These are phyloP conservation scores for Drosophila suzukii DNA, from an alignment of 1,140 invertebrate species.

Conservation along the genomic window DNA sequence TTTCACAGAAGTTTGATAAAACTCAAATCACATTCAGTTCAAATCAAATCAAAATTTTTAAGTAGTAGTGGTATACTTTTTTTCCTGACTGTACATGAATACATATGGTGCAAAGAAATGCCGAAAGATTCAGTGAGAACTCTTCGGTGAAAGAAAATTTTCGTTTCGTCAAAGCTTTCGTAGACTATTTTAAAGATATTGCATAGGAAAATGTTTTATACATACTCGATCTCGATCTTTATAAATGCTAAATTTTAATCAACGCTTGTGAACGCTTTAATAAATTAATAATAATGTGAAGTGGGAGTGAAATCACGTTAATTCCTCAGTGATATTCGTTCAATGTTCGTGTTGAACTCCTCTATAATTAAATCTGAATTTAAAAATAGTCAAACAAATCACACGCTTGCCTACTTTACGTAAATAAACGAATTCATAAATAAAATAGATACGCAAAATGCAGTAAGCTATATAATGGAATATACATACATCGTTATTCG, in stretches of 20 bases:
- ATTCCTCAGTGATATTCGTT: neutral
- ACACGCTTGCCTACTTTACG: conserved; percentile 4
- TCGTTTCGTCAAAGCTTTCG: conserved; percentile 16
- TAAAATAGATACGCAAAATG: conserved; percentile 5
- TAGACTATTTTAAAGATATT: conserved; percentile 10
- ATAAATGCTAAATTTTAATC: neutral
- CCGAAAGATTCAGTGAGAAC: conserved; percentile 23
- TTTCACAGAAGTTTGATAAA: no score
- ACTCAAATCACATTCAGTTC: no score
- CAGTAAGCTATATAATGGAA: conserved; percentile 1
- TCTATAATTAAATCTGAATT: conserved; percentile 1
- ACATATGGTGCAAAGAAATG: conserved; percentile 8
- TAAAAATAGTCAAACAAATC: conserved; percentile 6
- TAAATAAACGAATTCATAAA: conserved; percentile 29
- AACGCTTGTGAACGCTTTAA: neutral
- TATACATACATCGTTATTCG: neutral
- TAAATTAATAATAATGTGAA: conserved; percentile 1
- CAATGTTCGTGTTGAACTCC: conserved; percentile 5
- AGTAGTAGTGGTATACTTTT: no score
- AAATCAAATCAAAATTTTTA: no score
- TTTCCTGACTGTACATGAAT: neutral
- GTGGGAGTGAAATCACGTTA: neutral
- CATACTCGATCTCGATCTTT: neutral
- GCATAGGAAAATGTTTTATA: neutral
- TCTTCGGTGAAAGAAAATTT: conserved; percentile 3